These are phyloP conservation scores for Anadara kagoshimensis DNA, from an alignment of 1,140 invertebrate species.

Conservation along the genomic window DNA sequence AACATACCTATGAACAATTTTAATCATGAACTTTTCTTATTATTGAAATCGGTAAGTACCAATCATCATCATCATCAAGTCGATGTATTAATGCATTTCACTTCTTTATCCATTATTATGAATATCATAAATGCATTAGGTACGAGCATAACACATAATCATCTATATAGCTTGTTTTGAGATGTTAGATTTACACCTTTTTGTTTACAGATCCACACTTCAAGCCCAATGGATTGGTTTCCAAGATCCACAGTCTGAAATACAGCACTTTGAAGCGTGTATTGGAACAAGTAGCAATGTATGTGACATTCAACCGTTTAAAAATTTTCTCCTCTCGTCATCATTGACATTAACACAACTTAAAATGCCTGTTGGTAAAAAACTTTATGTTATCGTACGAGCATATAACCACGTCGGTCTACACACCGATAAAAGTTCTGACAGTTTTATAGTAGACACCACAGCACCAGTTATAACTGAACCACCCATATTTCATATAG, in stretches of 20 bases:
- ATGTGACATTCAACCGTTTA: slow-evolving; percentile 37
- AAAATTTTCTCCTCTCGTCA: slow-evolving; percentile 29
- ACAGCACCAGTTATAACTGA: slow-evolving; percentile 31
- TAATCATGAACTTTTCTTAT: too few species aligned
- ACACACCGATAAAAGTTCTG: slow-evolving; percentile 28
- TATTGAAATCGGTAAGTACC: too few species aligned
- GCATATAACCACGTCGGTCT: slow-evolving; percentile 45
- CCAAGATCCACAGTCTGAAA: slow-evolving; percentile 52
- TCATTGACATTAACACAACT: slow-evolving; percentile 24
- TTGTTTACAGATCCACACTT: slow-evolving; percentile 31
- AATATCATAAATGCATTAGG: too few species aligned
- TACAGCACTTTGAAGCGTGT: slow-evolving; percentile 51
- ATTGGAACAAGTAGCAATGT: neutral
- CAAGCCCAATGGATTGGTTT: slow-evolving; percentile 51
- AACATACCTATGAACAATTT: too few species aligned
- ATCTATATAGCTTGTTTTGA: too few species aligned
- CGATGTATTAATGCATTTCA: too few species aligned
- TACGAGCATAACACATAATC: too few species aligned
- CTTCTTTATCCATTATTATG: too few species aligned
- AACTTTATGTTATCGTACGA: slow-evolving; percentile 42
- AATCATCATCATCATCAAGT: too few species aligned
- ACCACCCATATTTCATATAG: slow-evolving; percentile 9
- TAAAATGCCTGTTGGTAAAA: slow-evolving; percentile 22
- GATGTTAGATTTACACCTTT: too few species aligned
- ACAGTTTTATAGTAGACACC: slow-evolving; percentile 43